Evolutionary conservation across 92 coral and sea anemone species (phyloP), one percentile per base, ranked within the genome.

Genomic region (Epizoanthus scotinus): DNA sequence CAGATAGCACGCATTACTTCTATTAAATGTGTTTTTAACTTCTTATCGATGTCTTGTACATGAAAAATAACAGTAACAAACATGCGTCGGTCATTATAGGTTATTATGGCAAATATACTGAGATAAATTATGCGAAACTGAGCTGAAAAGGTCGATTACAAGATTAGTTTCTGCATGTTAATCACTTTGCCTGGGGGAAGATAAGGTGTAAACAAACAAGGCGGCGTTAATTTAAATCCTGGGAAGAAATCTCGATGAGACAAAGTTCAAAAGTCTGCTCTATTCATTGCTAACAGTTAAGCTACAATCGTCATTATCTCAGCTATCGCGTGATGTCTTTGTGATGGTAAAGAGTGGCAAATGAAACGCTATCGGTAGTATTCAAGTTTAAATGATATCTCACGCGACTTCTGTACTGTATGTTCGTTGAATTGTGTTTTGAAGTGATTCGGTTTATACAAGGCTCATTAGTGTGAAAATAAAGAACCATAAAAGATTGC

Each of bases 241-340:
- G 68, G 38, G 81, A 75, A 75, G 61, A 47, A 5, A 12, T 14
- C 24, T 24, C 34, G 38, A 57, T 75, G 34, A 75, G 18, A 59
- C 81, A 75, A 60, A 75, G 25, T 66, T 36, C 19, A 13, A 5
- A 9, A 75, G 59, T 26, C 68, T 59, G 81, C 40, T 75, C 8
- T 31, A 1, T 18, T 36, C 42, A 55, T 58, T 36, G 3, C 36
- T 21, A 14, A 22, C 14, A 71, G 15, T 50, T 40, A 10, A 17
- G 9, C 15, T 53, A 1, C 18, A 19, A 8, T 13, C 20, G 25
- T 44, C 21, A 20, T 8, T 27, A 26, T 5, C 14, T 8, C 29
- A 26, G 24, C 55, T 71, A 18, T 52, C 78, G 62, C 78, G 62
- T 71, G 74, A 47, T 31, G 58, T 47, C 47, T 64, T 25, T 31